phyloP scores from a whole-genome alignment of 2,888 invertebrate species.

The Lasioglossum marginatum region DNA sequence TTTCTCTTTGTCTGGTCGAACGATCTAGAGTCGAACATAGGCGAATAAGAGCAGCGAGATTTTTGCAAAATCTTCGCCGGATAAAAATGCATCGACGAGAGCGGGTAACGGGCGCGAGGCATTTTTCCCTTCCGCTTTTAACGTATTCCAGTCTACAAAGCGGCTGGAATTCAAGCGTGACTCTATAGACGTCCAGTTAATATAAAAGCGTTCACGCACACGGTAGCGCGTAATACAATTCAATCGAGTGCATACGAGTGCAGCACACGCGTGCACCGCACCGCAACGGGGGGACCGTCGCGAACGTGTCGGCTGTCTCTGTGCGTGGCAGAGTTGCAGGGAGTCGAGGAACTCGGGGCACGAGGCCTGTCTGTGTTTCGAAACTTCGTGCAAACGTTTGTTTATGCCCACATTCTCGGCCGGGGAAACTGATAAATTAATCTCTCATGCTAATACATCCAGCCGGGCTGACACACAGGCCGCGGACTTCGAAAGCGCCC shows the following conservation, averaged over 20 bases:
- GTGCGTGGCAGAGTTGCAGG: neutral
- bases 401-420: slow-evolving; percentile 67
- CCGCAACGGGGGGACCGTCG: slow-evolving; percentile 8
- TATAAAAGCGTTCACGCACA: slow-evolving; percentile 63
- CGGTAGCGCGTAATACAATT: slow-evolving; percentile 64
- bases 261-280: neutral
- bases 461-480: slow-evolving; percentile 54
- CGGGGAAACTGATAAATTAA: slow-evolving; percentile 70
- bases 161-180: slow-evolving; percentile 66
- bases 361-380: slow-evolving; percentile 62
- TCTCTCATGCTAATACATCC: slow-evolving; percentile 72
- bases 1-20: neutral
- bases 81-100: slow-evolving; percentile 1
- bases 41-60: slow-evolving; percentile 10
- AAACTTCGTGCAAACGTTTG: slow-evolving; percentile 65
- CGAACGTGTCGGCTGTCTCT: slow-evolving; percentile 19
- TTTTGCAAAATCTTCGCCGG: slow-evolving; percentile 1
- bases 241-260: slow-evolving; percentile 54
- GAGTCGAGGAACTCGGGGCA: slow-evolving; percentile 48
- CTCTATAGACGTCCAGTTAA: slow-evolving; percentile 50
- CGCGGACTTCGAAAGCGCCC: slow-evolving; percentile 43
- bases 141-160: slow-evolving; percentile 61
- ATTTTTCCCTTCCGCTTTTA: slow-evolving; percentile 51
- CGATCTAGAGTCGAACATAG: neutral
- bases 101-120: slow-evolving; percentile 24